Evolutionary conservation across 2,113 vertebrate genomes (phyloP).

Genomic region (Tursiops truncatus): DNA sequence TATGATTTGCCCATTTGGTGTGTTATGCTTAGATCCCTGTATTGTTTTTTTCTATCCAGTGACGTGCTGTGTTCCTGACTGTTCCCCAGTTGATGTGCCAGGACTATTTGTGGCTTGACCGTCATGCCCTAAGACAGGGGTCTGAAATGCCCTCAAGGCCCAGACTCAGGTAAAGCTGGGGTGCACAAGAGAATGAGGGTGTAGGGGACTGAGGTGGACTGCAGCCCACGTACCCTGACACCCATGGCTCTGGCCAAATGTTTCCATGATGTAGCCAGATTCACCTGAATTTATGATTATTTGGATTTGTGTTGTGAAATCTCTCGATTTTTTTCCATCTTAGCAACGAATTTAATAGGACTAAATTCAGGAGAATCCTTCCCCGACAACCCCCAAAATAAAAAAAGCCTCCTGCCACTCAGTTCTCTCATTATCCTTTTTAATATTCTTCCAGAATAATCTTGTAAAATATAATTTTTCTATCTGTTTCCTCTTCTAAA

Average conservation of each 20-base stretch:
- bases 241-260: not conserved
- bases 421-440: not conserved
- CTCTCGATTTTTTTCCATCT: not conserved
- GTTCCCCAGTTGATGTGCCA: rapidly evolving
- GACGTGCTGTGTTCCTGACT: not conserved
- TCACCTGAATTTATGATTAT: not conserved
- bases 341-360: not conserved
- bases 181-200: not conserved
- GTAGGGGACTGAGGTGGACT: not conserved
- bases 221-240: rapidly evolving
- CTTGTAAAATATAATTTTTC: not conserved
- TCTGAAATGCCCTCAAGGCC: not conserved
- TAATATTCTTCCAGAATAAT: not conserved
- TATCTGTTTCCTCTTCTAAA: not conserved
- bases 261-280: not conserved
- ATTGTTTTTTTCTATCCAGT: not conserved
- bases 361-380: not conserved
- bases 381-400: not conserved
- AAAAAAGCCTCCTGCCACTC: not conserved
- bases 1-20: not conserved
- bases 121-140: not conserved
- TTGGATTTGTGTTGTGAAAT: not conserved
- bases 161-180: not conserved
- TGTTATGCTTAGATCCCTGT: not conserved
- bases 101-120: not conserved